phyloP scores from a whole-genome alignment of 2,888 invertebrate species.

The Dynastes tityus region DNA sequence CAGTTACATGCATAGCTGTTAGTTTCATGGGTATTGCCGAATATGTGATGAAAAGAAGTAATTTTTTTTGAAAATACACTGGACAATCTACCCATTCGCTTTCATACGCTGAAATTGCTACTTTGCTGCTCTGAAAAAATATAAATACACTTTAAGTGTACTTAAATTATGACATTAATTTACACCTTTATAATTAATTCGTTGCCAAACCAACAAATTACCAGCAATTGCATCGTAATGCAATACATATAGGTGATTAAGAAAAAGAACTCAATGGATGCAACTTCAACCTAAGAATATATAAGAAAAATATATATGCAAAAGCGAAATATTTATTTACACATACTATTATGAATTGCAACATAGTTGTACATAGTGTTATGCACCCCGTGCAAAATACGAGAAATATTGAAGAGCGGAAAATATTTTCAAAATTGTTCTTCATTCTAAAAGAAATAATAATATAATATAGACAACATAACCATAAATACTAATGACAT shows the following conservation, averaged over 20 bases:
- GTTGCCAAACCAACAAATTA: slow-evolving; percentile 21
- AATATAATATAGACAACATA: too few relatives aligned
- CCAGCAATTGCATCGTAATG: slow-evolving; percentile 4
- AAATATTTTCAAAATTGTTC: not conserved
- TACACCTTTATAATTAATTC: slow-evolving; percentile 15
- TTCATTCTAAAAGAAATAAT: slow-evolving; percentile 2
- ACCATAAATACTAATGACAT: too few relatives aligned
- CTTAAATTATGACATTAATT: not conserved
- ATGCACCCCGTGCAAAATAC: not conserved
- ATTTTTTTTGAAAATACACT: slow-evolving; percentile 14
- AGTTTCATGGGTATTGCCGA: slow-evolving; percentile 18
- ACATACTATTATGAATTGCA: slow-evolving; percentile 25
- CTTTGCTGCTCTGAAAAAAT: slow-evolving; percentile 17
- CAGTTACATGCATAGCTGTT: not conserved
- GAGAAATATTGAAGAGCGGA: not conserved
- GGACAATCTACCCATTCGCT: not conserved
- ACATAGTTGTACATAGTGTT: slow-evolving; percentile 25
- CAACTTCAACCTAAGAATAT: not conserved
- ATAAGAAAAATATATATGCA: not conserved
- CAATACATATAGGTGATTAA: slow-evolving; percentile 2
- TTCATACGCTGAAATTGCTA: slow-evolving; percentile 14
- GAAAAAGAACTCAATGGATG: not conserved
- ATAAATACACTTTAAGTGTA: not conserved
- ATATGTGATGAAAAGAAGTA: slow-evolving; percentile 13
- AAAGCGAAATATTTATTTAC: not conserved